Percentiles rank a stretch among this genome's conserved stretches.
Evolutionary conservation across 1,140 invertebrate genomes (phyloP).

Genomic region (Pemphigus obesinymphae): DNA sequence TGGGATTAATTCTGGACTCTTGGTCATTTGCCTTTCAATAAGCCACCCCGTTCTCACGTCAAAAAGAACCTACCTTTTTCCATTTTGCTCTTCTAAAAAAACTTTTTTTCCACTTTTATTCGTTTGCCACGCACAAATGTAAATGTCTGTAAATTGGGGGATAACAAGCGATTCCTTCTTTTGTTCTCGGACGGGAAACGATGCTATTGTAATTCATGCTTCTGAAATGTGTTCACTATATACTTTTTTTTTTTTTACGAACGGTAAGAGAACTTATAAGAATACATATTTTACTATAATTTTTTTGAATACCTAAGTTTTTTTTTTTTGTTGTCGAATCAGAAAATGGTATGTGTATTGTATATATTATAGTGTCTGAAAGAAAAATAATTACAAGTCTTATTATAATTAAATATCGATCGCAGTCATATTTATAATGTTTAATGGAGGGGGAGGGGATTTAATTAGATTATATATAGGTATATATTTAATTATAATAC

Average conservation of each 20-base stretch:
- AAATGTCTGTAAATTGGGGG: not conserved
- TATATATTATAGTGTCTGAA: too few relatives aligned
- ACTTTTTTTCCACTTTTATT: slow-evolving; percentile 20
- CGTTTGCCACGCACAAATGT: slow-evolving; percentile 8
- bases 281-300: not conserved
- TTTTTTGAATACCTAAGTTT: not conserved
- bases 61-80: slow-evolving; percentile 10
- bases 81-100: not conserved
- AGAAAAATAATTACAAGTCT: too few relatives aligned
- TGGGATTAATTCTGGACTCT: slow-evolving; percentile 37
- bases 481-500: too few relatives aligned
- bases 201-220: not conserved
- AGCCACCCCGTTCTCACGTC: slow-evolving; percentile 20
- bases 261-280: not conserved
- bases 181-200: not conserved
- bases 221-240: not conserved
- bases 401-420: too few relatives aligned
- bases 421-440: too few relatives aligned
- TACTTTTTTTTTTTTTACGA: not conserved
- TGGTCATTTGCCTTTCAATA: slow-evolving; percentile 41
- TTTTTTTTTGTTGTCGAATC: not conserved
- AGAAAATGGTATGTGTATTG: not conserved
- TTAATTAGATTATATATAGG: too few relatives aligned
- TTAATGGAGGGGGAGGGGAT: too few relatives aligned
- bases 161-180: slow-evolving; percentile 16